phyloP scores from a whole-genome alignment of 2,113 vertebrate genomes.

The Aspidoscelis tigris region DNA sequence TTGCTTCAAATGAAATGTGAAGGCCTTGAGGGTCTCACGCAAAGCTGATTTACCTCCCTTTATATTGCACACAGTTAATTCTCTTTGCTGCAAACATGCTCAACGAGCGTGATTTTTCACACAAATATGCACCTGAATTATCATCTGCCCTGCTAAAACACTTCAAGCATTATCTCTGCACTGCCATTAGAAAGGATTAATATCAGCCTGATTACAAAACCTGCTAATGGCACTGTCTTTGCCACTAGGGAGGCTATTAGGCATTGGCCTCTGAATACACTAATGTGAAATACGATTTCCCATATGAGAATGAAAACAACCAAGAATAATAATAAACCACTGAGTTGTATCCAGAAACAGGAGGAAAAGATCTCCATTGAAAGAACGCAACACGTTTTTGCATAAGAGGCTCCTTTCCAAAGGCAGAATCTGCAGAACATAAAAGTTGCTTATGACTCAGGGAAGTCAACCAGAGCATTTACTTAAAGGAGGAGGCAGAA shows the following conservation, averaged over 20 bases:
- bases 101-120: constrained; percentile 2
- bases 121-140: constrained; percentile 16
- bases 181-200: constrained; percentile 16
- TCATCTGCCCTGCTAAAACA: constrained; percentile 10
- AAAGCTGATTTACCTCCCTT: constrained; percentile 18
- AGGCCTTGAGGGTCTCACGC: neutral
- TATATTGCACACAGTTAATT: constrained; percentile 24
- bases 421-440: neutral
- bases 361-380: too few species aligned
- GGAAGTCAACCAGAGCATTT: neutral
- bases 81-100: neutral
- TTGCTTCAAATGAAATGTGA: constrained; percentile 3
- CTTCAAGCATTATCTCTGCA: constrained; percentile 8
- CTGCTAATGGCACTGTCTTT: constrained; percentile 10
- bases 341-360: neutral
- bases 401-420: neutral
- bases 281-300: rapidly evolving
- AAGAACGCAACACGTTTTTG: neutral
- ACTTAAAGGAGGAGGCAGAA: neutral
- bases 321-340: neutral
- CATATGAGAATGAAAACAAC: neutral
- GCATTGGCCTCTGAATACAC: neutral
- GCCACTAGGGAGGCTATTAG: neutral
- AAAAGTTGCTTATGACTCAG: neutral
- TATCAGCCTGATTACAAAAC: constrained; percentile 14